phyloP scores from a whole-genome alignment of 2,113 vertebrate species.

The Oncorhynchus masou region DNA sequence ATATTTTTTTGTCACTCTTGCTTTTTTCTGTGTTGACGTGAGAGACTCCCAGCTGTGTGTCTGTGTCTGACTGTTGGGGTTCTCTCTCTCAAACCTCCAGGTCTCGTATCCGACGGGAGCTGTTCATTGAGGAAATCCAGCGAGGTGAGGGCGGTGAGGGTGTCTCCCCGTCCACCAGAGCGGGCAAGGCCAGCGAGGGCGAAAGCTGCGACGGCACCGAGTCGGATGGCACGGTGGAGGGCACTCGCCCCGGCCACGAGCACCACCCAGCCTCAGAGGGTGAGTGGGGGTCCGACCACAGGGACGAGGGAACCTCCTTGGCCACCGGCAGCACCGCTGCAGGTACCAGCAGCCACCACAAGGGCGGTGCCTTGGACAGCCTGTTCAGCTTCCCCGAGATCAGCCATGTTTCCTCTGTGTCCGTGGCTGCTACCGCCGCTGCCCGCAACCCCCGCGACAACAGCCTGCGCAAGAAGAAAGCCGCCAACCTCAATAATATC shows the following conservation, averaged over 20 bases:
- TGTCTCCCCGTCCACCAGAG: slow-evolving; percentile 78
- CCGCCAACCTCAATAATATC: slow-evolving; percentile 92
- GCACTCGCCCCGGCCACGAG: slow-evolving; percentile 49
- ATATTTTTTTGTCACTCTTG: background rate
- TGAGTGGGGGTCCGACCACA: slow-evolving; percentile 67
- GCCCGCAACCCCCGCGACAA: slow-evolving; percentile 82
- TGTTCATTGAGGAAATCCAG: slow-evolving; percentile 90
- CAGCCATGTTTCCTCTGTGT: slow-evolving; percentile 39
- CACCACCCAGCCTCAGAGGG: slow-evolving; percentile 75
- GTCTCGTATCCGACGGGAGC: slow-evolving; percentile 88
- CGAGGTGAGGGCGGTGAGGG: slow-evolving; percentile 79
- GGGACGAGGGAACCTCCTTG: slow-evolving; percentile 68
- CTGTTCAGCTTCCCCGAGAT: slow-evolving; percentile 80
- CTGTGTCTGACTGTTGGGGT: background rate
- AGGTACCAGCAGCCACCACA: slow-evolving; percentile 77
- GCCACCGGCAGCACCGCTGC: slow-evolving; percentile 72
- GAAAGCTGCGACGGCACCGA: slow-evolving; percentile 89
- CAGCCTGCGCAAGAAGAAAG: slow-evolving; percentile 86
- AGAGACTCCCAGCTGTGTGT: background rate
- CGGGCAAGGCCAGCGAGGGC: slow-evolving; percentile 78
- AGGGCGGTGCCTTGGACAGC: slow-evolving; percentile 73
- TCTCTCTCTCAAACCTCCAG: slow-evolving; percentile 49
- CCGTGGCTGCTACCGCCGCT: slow-evolving; percentile 53
- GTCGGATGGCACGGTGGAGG: slow-evolving; percentile 72
- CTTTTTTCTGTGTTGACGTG: too few relatives aligned